Conservation (phyloP, 2,888 invertebrate species). For the Megalurothrips usitatus region DNA sequence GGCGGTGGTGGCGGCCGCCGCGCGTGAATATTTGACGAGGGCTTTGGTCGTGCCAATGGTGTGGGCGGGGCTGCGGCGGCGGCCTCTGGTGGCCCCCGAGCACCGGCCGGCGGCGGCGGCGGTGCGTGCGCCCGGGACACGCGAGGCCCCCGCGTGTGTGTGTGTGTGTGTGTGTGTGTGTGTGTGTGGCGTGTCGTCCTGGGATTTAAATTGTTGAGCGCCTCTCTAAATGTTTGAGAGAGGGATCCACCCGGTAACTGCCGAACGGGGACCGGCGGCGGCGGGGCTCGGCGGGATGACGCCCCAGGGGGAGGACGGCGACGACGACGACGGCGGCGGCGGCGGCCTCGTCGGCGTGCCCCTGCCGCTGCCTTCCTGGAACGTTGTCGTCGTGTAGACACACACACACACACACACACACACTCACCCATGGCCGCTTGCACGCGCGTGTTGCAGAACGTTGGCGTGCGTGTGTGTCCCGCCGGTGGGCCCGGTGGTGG, state of each 20-base stretch:
- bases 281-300: neutral
- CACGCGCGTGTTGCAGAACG: too few relatives aligned
- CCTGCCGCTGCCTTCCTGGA: neutral
- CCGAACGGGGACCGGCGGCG: neutral
- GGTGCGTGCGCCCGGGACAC: neutral
- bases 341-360: too few relatives aligned
- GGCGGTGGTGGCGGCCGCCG: too few relatives aligned
- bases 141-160: neutral
- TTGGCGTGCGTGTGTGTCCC: too few relatives aligned
- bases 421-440: too few relatives aligned
- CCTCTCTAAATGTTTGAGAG: neutral
- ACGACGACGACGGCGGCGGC: too few relatives aligned
- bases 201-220: slow-evolving; percentile 26
- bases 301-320: neutral
- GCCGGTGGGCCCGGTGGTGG: too few relatives aligned
- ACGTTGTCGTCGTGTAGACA: neutral
- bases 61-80: neutral
- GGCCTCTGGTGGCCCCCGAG: neutral
- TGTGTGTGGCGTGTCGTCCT: neutral
- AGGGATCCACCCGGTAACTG: neutral
- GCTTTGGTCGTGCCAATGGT: neutral
- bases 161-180: too few relatives aligned
- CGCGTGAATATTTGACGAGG: neutral
- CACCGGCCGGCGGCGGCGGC: neutral
- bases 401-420: neutral